Evolutionary conservation across 1,140 invertebrate genomes (phyloP), one percentile per base, ranked within the genome.

Genomic region (Drosophila takahashii): DNA sequence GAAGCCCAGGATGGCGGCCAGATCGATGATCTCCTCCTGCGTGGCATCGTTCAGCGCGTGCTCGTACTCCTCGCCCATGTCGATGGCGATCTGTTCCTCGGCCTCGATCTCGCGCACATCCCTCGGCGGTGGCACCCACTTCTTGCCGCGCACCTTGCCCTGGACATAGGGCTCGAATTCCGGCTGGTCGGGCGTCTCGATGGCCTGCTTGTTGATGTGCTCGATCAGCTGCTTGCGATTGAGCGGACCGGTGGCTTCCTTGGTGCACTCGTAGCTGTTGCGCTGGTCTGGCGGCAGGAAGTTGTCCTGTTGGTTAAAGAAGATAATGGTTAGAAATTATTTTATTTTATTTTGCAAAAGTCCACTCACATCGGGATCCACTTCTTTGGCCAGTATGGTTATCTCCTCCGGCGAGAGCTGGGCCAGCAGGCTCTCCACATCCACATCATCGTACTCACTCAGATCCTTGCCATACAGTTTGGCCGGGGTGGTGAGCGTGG

Each of bases 1-100:
- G 94, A 99, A 99, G 84, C 99, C 99, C 71, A 99, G 94, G 93
- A 99, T 99, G 93, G 98, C 98, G 90, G 99, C 99, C 85, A 99
- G 94, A 94, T 99, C 99, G 80, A 99, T 99, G 75, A 99, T 96
- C 94, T 99, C 99, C 93, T 99, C 98, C 93, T 99, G 98, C 71
- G 97, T 95, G 37, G 99, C 99, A 79, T 94, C 94, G 15, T 94
- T 95, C 16, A 99, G 94, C n/a, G 98, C 98, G 90, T 96, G 95
- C 92, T 99, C 98, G 93, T 98, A 99, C 92, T 99, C 98, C 92
- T 99, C 98, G 72, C 98, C 97, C 77, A 99, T 94, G 93, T 98
- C 97, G 83, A 98, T 96, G 47, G 96, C 95, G 87, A 98, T 98
- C 92, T 98, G 96, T 93, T 98, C 97, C 26, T 98, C 96, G 22